phyloP scores from a whole-genome alignment of 23 tunicate genomes.

The Clavelina lepadiformis region DNA sequence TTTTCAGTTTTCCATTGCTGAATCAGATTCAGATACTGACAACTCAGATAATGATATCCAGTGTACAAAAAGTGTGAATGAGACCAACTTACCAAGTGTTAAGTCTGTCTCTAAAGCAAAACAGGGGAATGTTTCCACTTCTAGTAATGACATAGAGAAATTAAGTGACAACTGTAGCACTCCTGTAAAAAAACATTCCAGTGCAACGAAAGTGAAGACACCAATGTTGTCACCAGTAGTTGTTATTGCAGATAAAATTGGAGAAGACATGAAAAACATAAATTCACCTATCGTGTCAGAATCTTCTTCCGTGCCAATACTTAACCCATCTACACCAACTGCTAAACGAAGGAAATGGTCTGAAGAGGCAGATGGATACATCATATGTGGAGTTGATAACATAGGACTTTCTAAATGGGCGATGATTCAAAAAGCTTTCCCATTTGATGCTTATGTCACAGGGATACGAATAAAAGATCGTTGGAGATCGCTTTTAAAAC shows the following conservation, averaged over 20 bases:
- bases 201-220: neutral
- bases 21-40: no score
- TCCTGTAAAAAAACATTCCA: neutral
- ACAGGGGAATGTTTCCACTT: no score
- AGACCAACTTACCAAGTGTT: no score
- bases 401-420: constrained; percentile 10
- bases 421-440: neutral
- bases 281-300: no score
- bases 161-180: no score
- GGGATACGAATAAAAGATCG: constrained; percentile 3
- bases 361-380: constrained; percentile 1
- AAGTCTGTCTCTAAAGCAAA: no score
- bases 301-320: no score
- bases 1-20: no score
- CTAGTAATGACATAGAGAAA: no score
- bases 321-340: neutral
- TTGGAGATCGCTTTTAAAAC: constrained; percentile 8
- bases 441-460: neutral
- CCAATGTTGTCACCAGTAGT: neutral
- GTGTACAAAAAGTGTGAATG: no score
- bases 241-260: neutral
- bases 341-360: constrained; percentile 1
- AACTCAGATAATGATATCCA: no score
- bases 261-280: no score
- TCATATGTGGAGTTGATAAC: constrained; percentile 5